phyloP scores from a whole-genome alignment of 2,797 vertebrate genomes.

The Labeo calbasu region DNA sequence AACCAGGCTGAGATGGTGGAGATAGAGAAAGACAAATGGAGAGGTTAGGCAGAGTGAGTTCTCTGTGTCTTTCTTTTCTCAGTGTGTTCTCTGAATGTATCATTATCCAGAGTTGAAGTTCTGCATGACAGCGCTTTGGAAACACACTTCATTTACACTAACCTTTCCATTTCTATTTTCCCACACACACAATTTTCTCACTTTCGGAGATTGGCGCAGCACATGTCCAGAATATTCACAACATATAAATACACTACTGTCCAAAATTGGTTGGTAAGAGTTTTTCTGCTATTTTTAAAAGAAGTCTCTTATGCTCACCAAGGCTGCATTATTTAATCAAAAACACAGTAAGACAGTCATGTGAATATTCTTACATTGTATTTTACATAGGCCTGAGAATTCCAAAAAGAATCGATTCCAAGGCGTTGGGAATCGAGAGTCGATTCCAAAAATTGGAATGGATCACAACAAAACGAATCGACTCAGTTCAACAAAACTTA shows the following conservation, averaged over 20 bases:
- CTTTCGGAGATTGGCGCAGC: background rate
- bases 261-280: background rate
- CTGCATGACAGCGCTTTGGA: conserved; percentile 32
- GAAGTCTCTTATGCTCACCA: background rate
- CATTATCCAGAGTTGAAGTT: conserved; percentile 47
- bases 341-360: background rate
- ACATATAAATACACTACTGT: background rate
- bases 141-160: conserved; percentile 49
- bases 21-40: conserved; percentile 59
- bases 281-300: background rate
- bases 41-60: conserved; percentile 58
- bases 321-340: background rate
- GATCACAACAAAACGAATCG: too few species aligned
- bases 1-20: conserved; percentile 30
- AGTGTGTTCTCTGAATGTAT: conserved; percentile 17
- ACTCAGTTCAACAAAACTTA: too few species aligned
- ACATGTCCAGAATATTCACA: conserved; percentile 16
- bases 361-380: background rate
- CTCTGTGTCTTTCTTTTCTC: conserved; percentile 22
- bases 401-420: too few species aligned
- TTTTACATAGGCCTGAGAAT: too few species aligned
- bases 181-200: background rate
- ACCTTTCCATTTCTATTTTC: conserved; percentile 32
- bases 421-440: too few species aligned
- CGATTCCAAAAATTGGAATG: too few species aligned